phyloP scores from a whole-genome alignment of 2,797 vertebrate genomes.

The Borostomias antarcticus region DNA sequence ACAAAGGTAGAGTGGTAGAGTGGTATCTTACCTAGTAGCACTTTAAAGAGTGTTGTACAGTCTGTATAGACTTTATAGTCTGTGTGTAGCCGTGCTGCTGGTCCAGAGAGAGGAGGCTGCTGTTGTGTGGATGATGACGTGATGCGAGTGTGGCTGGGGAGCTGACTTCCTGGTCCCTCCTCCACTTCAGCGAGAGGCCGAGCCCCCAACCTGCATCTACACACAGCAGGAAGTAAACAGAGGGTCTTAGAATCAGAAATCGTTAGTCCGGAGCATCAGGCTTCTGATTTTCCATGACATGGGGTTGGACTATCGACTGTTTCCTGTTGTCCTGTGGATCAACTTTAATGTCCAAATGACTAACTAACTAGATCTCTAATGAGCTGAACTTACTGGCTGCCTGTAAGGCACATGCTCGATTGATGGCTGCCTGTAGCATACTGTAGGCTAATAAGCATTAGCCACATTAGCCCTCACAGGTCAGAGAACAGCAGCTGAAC shows the following conservation, averaged over 20 bases:
- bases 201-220: background rate
- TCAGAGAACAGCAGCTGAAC: conserved; percentile 39
- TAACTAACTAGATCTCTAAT: conserved; percentile 15
- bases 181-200: background rate
- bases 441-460: too few relatives aligned
- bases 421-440: background rate
- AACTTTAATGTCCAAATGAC: background rate
- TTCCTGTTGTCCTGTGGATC: background rate
- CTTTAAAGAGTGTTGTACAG: too few relatives aligned
- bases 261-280: background rate
- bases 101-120: too few relatives aligned
- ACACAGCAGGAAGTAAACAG: background rate
- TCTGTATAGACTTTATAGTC: too few relatives aligned
- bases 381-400: conserved; percentile 16
- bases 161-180: too few relatives aligned
- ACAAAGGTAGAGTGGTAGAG: too few relatives aligned
- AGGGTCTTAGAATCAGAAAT: background rate
- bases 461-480: conserved; percentile 31
- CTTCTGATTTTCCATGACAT: background rate
- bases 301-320: background rate
- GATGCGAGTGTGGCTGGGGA: too few relatives aligned
- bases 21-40: too few relatives aligned
- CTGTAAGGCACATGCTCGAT: background rate
- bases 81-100: too few relatives aligned
- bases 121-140: too few relatives aligned